phyloP scores from a whole-genome alignment of 2,888 invertebrate species.

The Agrilus biguttatus region DNA sequence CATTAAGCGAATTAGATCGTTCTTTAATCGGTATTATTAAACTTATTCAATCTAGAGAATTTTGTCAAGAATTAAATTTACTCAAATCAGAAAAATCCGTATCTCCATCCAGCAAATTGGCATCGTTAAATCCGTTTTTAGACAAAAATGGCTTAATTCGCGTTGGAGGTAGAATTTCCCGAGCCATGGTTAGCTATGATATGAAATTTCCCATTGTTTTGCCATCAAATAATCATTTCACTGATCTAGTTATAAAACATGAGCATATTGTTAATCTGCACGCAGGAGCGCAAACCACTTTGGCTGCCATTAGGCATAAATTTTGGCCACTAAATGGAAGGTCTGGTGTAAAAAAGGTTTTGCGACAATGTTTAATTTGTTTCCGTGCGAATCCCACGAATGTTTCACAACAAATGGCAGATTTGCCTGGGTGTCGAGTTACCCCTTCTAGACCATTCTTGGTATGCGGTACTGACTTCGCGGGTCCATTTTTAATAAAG shows the following conservation, averaged over 20 bases:
- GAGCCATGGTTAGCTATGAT: background rate
- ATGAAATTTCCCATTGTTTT: slow-evolving; percentile 2
- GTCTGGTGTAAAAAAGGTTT: background rate
- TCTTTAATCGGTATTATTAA: too few species aligned
- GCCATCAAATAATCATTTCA: background rate
- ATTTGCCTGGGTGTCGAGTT: slow-evolving; percentile 1
- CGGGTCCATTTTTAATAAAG: slow-evolving; percentile 2
- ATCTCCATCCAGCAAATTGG: slow-evolving; percentile 1
- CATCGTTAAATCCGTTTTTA: slow-evolving; percentile 1
- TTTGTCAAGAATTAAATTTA: too few species aligned
- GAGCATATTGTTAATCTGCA: slow-evolving; percentile 1
- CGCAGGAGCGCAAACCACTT: slow-evolving; percentile 1
- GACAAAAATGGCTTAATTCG: background rate
- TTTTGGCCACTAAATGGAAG: slow-evolving; percentile 3
- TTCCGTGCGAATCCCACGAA: slow-evolving; percentile 1
- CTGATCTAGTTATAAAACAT: too few species aligned
- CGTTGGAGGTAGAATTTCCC: too few species aligned
- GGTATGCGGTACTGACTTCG: background rate
- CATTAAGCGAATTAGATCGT: too few species aligned
- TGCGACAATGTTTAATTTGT: slow-evolving; percentile 3
- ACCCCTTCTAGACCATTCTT: background rate
- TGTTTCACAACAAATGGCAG: slow-evolving; percentile 1
- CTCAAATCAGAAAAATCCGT: too few species aligned
- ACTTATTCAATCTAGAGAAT: too few species aligned
- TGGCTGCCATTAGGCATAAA: background rate